phyloP scores from a whole-genome alignment of 2,797 vertebrate species.

The Myotis daubentonii region DNA sequence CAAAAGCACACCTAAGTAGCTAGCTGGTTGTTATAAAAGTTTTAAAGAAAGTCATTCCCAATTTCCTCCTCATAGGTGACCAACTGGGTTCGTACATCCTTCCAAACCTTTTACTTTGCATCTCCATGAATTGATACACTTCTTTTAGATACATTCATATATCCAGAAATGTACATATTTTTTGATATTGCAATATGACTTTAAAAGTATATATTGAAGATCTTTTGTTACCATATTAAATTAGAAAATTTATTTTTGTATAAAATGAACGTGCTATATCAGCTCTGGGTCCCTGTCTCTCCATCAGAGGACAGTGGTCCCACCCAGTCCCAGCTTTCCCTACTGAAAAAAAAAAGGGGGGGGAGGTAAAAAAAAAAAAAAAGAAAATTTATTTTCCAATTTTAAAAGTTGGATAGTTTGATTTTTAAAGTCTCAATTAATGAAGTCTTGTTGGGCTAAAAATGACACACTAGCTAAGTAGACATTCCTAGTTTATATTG shows the following conservation, averaged over 20 bases:
- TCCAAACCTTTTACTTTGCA: constrained; percentile 4
- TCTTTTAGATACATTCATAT: not conserved
- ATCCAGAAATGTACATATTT: not conserved
- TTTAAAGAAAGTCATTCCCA: constrained; percentile 27
- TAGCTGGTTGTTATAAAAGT: not conserved
- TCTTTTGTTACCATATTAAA: not conserved
- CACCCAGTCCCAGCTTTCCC: no score
- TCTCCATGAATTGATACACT: not conserved
- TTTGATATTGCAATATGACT: not conserved
- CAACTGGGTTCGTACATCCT: not conserved
- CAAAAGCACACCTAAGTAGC: not conserved
- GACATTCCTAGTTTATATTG: not conserved
- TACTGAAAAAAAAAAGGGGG: no score
- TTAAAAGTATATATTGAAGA: not conserved
- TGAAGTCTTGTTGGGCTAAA: not conserved
- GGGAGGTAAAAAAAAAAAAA: no score
- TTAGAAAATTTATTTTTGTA: constrained; percentile 2
- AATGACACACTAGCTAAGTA: not conserved
- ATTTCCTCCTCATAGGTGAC: constrained; percentile 2
- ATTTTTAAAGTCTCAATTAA: constrained; percentile 49
- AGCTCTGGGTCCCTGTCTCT: no score
- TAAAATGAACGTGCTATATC: no score
- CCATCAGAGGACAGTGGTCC: no score
- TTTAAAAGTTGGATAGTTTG: not conserved
- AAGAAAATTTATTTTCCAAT: not conserved